A percentile compares a stretch with the other conserved stretches of the same genome.
These are phyloP conservation scores for Tachyglossus aculeatus DNA, from an alignment of 2,797 vertebrate species.

Conservation along the genomic window DNA sequence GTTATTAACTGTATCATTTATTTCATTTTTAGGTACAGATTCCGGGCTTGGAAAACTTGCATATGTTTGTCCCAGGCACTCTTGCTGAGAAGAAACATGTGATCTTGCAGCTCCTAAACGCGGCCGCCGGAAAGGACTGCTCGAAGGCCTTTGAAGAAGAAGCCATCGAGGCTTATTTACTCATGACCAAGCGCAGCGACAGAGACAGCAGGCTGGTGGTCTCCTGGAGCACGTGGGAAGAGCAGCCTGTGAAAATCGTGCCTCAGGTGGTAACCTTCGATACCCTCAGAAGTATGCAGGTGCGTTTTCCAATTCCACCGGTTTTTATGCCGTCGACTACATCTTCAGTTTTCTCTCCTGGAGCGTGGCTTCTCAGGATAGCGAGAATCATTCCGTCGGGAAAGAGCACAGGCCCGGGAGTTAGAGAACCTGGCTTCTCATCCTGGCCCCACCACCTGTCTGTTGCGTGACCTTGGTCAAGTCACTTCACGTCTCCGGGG, in stretches of 20 bases:
- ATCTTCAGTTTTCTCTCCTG: too few species aligned
- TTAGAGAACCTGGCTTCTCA: too few species aligned
- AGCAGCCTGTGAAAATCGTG: slow-evolving; percentile 84
- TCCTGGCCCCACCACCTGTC: too few species aligned
- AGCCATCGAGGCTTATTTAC: slow-evolving; percentile 85
- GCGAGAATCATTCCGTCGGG: too few species aligned
- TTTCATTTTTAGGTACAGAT: slow-evolving; percentile 84
- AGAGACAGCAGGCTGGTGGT: slow-evolving; percentile 68
- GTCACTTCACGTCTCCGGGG: too few species aligned
- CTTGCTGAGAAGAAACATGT: slow-evolving; percentile 82
- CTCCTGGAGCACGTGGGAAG: slow-evolving; percentile 86
- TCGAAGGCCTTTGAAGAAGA: slow-evolving; percentile 92
- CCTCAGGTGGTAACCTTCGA: slow-evolving; percentile 93
- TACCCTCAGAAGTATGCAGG: slow-evolving; percentile 92
- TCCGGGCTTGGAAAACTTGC: slow-evolving; percentile 89
- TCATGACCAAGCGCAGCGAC: slow-evolving; percentile 89
- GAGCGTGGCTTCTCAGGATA: too few species aligned
- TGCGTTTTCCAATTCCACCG: slow-evolving; percentile 8
- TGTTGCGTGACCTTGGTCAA: too few species aligned
- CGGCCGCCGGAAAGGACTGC: slow-evolving; percentile 94
- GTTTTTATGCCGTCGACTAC: fast-evolving
- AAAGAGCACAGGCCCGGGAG: too few species aligned
- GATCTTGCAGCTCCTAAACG: slow-evolving; percentile 93
- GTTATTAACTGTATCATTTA: too few species aligned
- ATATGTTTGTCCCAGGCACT: slow-evolving; percentile 87